These are phyloP conservation scores for Takifugu flavidus DNA, from an alignment of 2,113 vertebrate genomes.

Conservation along the genomic window DNA sequence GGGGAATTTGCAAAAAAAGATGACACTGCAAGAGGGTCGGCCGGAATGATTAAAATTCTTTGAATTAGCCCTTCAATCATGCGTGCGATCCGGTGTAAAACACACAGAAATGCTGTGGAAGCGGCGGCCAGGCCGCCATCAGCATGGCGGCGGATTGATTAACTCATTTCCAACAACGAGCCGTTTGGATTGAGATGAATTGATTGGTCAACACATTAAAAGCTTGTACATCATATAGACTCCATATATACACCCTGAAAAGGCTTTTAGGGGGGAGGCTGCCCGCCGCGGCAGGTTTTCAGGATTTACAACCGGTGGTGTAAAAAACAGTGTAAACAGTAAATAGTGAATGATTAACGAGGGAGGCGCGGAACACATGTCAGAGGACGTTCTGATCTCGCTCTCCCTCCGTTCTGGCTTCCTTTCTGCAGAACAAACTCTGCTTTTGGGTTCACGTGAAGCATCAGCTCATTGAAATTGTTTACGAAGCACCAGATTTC, in stretches of 20 bases:
- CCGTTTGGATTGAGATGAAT: constrained; percentile 45
- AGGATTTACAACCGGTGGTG: constrained; percentile 47
- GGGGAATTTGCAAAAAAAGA: constrained; percentile 58
- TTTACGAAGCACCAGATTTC: too few species aligned
- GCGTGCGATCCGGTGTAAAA: constrained; percentile 46
- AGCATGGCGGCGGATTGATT: constrained; percentile 61
- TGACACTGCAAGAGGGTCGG: constrained; percentile 54
- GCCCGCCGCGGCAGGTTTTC: constrained; percentile 16
- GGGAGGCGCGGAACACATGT: constrained; percentile 7
- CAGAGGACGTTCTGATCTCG: neutral
- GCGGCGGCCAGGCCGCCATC: constrained; percentile 24
- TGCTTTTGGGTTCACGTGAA: too few species aligned
- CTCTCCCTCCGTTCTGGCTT: neutral
- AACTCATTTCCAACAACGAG: constrained; percentile 45
- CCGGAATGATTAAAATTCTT: constrained; percentile 60
- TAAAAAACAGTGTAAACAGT: constrained; percentile 39
- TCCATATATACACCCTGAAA: constrained; percentile 51
- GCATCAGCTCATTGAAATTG: too few species aligned
- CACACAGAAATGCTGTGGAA: constrained; percentile 64
- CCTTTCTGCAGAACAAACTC: too few species aligned
- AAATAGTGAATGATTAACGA: constrained; percentile 32
- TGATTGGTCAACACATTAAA: constrained; percentile 65
- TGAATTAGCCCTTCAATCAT: constrained; percentile 61
- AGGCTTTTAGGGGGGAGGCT: constrained; percentile 57
- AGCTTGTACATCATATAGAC: constrained; percentile 44